phyloP scores from a whole-genome alignment of 2,797 vertebrate species.

The Anniella stebbinsi region DNA sequence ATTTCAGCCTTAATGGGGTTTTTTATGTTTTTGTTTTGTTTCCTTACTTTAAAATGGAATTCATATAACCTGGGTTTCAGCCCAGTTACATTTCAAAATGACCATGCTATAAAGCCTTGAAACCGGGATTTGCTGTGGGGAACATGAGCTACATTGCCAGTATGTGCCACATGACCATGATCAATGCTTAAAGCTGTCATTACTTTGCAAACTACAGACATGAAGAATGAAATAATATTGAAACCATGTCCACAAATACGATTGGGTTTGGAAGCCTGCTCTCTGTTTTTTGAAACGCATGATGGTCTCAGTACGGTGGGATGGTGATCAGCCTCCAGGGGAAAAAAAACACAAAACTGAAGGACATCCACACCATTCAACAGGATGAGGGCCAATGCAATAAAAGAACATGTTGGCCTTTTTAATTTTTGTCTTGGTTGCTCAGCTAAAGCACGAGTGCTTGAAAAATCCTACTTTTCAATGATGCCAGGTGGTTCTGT shows the following conservation, averaged over 20 bases:
- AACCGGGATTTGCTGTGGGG: background rate
- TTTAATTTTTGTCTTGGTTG: background rate
- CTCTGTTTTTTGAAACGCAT: background rate
- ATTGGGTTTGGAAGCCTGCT: background rate
- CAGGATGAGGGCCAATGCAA: background rate
- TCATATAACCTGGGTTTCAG: background rate
- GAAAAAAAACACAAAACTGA: background rate
- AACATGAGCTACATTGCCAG: background rate
- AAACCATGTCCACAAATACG: background rate
- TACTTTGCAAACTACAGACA: slow-evolving; percentile 7
- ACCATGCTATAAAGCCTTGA: slow-evolving; percentile 5
- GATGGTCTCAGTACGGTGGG: background rate
- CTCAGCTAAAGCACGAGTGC: too few relatives aligned
- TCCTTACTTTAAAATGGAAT: slow-evolving; percentile 33
- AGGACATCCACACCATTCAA: background rate
- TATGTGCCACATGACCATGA: background rate
- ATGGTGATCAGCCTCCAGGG: background rate
- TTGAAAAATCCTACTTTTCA: background rate
- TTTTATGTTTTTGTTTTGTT: background rate
- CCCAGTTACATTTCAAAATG: background rate
- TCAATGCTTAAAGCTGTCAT: slow-evolving; percentile 22
- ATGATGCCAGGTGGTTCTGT: background rate
- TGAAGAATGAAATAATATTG: background rate
- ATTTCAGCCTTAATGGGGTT: background rate
- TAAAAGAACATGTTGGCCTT: background rate